phyloP scores from a whole-genome alignment of 2,113 vertebrate species.

The Trichomycterus rosablanca region DNA sequence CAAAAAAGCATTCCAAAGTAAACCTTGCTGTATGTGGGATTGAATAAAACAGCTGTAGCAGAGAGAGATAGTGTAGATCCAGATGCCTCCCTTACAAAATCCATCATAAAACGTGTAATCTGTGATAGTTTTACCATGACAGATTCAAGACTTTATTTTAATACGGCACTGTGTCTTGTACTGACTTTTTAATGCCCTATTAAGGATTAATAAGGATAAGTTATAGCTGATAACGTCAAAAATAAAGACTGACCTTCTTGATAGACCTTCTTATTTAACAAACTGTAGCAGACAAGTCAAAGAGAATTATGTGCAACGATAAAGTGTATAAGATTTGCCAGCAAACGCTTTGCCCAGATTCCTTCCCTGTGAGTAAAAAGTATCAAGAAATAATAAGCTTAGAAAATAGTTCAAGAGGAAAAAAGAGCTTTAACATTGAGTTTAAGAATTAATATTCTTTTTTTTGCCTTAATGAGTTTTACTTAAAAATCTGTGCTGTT shows the following conservation, averaged over 20 bases:
- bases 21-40: constrained; percentile 12
- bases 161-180: too few relatives aligned
- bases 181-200: constrained; percentile 10
- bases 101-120: background rate
- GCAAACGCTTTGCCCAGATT: constrained; percentile 10
- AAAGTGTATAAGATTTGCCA: constrained; percentile 14
- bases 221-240: constrained; percentile 27
- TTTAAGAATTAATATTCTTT: too few relatives aligned
- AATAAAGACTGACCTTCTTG: background rate
- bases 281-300: constrained; percentile 8
- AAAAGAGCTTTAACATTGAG: too few relatives aligned
- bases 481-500: too few relatives aligned
- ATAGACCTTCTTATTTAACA: constrained; percentile 14
- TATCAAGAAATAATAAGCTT: background rate
- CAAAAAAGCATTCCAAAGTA: constrained; percentile 33
- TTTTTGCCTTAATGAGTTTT: too few relatives aligned
- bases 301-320: constrained; percentile 11
- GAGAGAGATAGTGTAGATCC: constrained; percentile 2
- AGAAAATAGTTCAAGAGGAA: background rate
- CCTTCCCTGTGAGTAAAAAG: background rate
- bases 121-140: background rate
- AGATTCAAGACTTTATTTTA: constrained; percentile 8
- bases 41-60: background rate
- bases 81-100: background rate
- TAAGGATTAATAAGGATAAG: constrained; percentile 23